Evolutionary conservation across 30 jellyfish, hydroid and myxozoan genomes (phyloP).

Genomic region (Cassiopea xamachana): DNA sequence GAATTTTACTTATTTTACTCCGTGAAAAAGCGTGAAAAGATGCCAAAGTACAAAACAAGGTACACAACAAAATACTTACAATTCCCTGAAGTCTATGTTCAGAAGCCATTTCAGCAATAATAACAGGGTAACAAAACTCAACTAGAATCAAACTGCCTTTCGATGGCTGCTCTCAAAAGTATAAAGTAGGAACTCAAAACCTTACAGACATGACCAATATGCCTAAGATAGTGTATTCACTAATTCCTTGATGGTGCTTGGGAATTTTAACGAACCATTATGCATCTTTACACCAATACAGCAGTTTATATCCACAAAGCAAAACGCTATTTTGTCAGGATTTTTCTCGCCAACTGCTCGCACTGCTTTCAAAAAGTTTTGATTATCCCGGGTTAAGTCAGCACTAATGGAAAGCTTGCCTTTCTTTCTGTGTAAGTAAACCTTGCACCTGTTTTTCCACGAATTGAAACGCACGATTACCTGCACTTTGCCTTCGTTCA

Average conservation of each 20-base stretch:
- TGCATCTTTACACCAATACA: constrained; percentile 7
- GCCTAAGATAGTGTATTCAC: constrained; percentile 10
- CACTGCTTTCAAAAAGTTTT: constrained; percentile 1
- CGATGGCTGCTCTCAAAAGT: neutral
- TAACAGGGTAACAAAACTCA: neutral
- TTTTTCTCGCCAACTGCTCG: neutral
- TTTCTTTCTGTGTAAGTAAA: constrained; percentile 18
- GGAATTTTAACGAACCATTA: neutral
- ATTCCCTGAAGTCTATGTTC: constrained; percentile 14
- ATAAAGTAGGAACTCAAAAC: constrained; percentile 4
- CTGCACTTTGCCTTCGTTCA: constrained; percentile 20
- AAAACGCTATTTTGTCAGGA: constrained; percentile 4
- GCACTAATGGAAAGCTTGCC: constrained; percentile 7
- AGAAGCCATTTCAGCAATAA: constrained; percentile 9
- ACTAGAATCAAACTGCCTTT: constrained; percentile 7
- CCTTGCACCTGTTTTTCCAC: constrained; percentile 22
- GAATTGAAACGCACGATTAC: constrained; percentile 9
- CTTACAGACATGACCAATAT: neutral
- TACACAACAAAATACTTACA: constrained; percentile 8
- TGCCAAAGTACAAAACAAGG: constrained; percentile 14
- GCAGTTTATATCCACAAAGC: neutral
- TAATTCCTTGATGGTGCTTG: constrained; percentile 7
- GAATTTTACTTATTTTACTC: neutral
- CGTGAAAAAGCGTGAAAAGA: neutral
- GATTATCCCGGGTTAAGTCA: constrained; percentile 12